Evolutionary conservation across 2,113 vertebrate species (phyloP), one percentile per base, ranked within the genome.

Genomic region (Eidolon helvum): DNA sequence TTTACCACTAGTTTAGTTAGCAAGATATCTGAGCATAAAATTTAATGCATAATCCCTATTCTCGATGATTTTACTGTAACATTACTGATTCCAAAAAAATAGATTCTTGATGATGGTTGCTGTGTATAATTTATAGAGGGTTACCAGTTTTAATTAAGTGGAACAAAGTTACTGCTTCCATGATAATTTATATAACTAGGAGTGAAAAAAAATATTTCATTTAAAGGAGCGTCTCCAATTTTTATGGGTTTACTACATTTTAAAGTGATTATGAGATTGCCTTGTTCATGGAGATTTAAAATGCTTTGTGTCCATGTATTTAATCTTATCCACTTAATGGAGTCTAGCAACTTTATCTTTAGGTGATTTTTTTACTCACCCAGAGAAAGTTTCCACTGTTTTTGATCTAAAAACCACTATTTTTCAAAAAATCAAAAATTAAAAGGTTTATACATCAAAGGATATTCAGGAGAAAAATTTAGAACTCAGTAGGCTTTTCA

Each of bases 371-470:
- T 50, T 78, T 72, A 21, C 48, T 80, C 38, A 85, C 40, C 4
- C 26, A 65, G 30, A 94, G 77, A 79, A 90, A 71, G 45, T 86
- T 86, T 91, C 55, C 83, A 12, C 77, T 80, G 57, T 91, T 63
- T 97, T 95, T 95, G 66, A 95, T 94, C 69, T 97, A 63, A 79
- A 94, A 95, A 93, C 18, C 30, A 71, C 66, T 88, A 43, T 53
- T 93, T 91, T 93, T 65, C 12, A 40, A 72, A 85, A 63, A 83
- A 50, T 77, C 4, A 57, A 80, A 91, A 92, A 9, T 35, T 15
- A 82, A 83, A 84, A 93, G 30, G 75, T 50, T 82, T 93, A 68
- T 45, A 78, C 90, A 96, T 61, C 84, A 96, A 87, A 95, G 48
- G 50, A 45, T 88, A 53, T 50, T 80, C 35, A 75, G 35, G 66